Percentiles rank a stretch among this genome's conserved stretches.
phyloP scores from a whole-genome alignment of 2,888 invertebrate genomes.

The Thalpophila matura region DNA sequence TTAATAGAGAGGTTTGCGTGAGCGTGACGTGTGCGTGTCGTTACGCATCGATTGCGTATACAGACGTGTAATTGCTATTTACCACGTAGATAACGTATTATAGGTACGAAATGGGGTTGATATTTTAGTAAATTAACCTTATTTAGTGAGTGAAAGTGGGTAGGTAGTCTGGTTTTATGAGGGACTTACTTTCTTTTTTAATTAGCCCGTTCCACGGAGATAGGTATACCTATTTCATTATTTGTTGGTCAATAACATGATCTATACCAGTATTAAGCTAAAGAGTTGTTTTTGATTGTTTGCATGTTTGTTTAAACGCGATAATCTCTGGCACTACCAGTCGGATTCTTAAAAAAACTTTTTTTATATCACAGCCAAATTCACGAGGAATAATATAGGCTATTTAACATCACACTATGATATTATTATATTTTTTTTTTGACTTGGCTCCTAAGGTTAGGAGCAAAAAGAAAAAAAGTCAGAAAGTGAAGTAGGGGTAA shows the following conservation, averaged over 20 bases:
- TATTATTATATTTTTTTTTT: no score
- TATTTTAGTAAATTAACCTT: conserved; percentile 49
- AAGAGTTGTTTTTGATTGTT: no score
- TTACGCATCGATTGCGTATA: conserved; percentile 59
- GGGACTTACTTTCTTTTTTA: neutral
- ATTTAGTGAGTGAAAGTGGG: conserved; percentile 38
- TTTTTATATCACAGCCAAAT: no score
- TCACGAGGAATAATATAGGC: no score
- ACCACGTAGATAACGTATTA: conserved; percentile 48
- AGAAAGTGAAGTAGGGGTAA: no score
- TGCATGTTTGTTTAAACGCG: no score
- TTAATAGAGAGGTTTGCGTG: conserved; percentile 46
- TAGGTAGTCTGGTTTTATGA: neutral
- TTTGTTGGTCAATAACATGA: neutral
- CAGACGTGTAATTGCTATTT: conserved; percentile 55
- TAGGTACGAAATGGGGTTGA: conserved; percentile 55
- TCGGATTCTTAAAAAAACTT: no score
- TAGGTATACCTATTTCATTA: neutral
- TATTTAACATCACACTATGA: no score
- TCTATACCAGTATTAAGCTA: no score
- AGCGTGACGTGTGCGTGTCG: conserved; percentile 59
- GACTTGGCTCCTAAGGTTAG: no score
- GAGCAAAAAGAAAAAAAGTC: no score
- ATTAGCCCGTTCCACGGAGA: neutral
- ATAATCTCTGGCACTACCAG: no score